Base-by-base conservation (phyloP, 2,888 invertebrate species). In the Epistrophe grossulariae region DNA sequence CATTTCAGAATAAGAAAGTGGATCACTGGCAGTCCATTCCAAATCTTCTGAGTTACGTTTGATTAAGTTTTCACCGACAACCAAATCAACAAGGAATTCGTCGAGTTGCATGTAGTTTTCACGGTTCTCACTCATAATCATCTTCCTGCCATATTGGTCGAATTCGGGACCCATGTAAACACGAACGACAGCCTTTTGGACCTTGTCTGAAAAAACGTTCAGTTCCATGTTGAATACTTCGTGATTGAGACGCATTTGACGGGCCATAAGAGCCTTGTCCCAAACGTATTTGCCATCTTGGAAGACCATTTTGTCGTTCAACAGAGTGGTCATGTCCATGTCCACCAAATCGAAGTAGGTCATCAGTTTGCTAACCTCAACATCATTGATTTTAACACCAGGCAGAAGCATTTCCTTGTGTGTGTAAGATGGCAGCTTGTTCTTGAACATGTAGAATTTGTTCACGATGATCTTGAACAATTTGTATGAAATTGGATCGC, bases 401-500 rank as follows among this genome's bases (percentile, higher is more conserved):
- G 95, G 94, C 93, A 94, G 95, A 89, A 92, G 90, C 9, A 96
- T 92, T 84, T 96, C 95, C 45, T 95, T 94, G 71, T 93, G 93
- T 3, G 94, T 95, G 94, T 97, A 96, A 0, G 93, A 90, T 52
- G 94, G 94, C 40, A 96, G 92, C 64, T 94, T 91, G 84, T 94
- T 90, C 89, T 95, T 94, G 94, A 95, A 96, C 82, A 93, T 91
- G 64, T 93, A 92, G 94, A 95, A 95, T 68, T 95, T 92, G 57
- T 93, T 91, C 31, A 94, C 91, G 84, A 95, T 95, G 71, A 94
- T 94, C 91, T 95, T 95, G 91, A 95, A 95, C 78, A 96, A 92
- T 90, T 94, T 94, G 92, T 95, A 97, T 94, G 95, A 96, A 57
- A 95, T 93, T 15, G 96, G 96, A 90, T 97, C 96, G 88, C 96